A percentile compares a stretch with the other conserved stretches of the same genome.
These are phyloP conservation scores for Ladona fulva DNA, from an alignment of 1,140 invertebrate genomes.

Conservation along the genomic window DNA sequence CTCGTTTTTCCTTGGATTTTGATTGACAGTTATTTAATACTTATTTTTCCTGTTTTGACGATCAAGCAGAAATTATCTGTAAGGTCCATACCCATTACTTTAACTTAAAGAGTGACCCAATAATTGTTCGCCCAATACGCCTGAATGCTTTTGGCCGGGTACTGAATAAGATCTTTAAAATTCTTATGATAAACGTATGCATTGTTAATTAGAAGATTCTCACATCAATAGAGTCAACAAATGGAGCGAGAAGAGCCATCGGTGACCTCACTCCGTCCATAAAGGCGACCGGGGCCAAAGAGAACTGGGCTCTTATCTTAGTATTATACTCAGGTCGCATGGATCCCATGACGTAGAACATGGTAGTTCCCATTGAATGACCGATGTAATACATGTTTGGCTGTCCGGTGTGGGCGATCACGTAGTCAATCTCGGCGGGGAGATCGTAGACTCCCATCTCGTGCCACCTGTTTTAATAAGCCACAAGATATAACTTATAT, in stretches of 20 bases:
- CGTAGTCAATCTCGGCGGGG: constrained; percentile 50
- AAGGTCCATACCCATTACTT: no score
- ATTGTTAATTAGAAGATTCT: no score
- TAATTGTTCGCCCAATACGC: no score
- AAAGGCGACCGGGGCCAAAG: constrained; percentile 55
- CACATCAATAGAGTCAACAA: constrained; percentile 27
- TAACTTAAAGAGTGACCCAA: no score
- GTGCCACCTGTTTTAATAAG: constrained; percentile 41
- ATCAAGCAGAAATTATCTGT: no score
- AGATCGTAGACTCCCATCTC: constrained; percentile 56
- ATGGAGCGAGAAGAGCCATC: constrained; percentile 32
- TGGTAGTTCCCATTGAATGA: constrained; percentile 57
- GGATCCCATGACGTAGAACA: constrained; percentile 43
- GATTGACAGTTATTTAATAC: no score
- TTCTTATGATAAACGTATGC: no score
- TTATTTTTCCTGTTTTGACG: no score
- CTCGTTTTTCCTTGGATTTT: no score
- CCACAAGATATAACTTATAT: constrained; percentile 16
- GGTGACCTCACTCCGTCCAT: constrained; percentile 43
- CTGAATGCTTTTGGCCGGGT: no score
- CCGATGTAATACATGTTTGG: constrained; percentile 42
- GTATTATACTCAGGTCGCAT: constrained; percentile 43
- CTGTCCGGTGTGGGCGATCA: constrained; percentile 42
- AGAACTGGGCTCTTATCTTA: constrained; percentile 51
- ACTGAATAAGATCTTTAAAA: no score